A percentile compares a stretch with the other conserved stretches of the same genome.
phyloP scores from a whole-genome alignment of 1,140 invertebrate genomes.

The Heliconius congener region DNA sequence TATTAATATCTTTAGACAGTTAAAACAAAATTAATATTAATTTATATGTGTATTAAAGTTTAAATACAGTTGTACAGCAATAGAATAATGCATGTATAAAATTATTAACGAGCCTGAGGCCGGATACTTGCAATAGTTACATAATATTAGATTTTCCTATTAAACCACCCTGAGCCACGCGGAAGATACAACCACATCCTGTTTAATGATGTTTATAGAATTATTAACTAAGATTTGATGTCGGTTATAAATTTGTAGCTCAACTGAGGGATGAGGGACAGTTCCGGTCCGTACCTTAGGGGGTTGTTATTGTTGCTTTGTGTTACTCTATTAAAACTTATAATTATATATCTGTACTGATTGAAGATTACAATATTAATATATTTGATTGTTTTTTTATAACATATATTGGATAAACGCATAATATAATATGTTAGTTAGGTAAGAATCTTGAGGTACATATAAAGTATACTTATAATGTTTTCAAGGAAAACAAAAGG shows the following conservation, averaged over 20 bases:
- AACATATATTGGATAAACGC: neutral
- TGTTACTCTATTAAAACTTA: slow-evolving; percentile 17
- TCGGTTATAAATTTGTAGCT: slow-evolving; percentile 68
- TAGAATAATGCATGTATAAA: too few relatives aligned
- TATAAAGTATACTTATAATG: too few relatives aligned
- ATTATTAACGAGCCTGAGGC: neutral
- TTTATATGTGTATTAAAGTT: too few relatives aligned
- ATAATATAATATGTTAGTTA: too few relatives aligned
- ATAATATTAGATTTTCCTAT: slow-evolving; percentile 21
- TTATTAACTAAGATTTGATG: slow-evolving; percentile 77
- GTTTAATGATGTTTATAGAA: slow-evolving; percentile 77
- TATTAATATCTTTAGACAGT: too few relatives aligned
- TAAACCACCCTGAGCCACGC: slow-evolving; percentile 36
- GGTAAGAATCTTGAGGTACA: too few relatives aligned
- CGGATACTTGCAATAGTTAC: slow-evolving; percentile 16
- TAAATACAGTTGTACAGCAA: too few relatives aligned
- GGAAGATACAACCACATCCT: slow-evolving; percentile 69
- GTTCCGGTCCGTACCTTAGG: slow-evolving; percentile 68
- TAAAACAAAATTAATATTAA: too few relatives aligned
- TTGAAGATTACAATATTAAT: neutral
- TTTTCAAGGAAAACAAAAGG: too few relatives aligned
- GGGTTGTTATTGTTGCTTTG: slow-evolving; percentile 49
- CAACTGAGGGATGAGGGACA: slow-evolving; percentile 60
- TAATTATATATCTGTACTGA: neutral
- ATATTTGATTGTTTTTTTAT: neutral